These are phyloP conservation scores for Sylvia atricapilla DNA, from an alignment of 2,113 vertebrate species.

Conservation along the genomic window DNA sequence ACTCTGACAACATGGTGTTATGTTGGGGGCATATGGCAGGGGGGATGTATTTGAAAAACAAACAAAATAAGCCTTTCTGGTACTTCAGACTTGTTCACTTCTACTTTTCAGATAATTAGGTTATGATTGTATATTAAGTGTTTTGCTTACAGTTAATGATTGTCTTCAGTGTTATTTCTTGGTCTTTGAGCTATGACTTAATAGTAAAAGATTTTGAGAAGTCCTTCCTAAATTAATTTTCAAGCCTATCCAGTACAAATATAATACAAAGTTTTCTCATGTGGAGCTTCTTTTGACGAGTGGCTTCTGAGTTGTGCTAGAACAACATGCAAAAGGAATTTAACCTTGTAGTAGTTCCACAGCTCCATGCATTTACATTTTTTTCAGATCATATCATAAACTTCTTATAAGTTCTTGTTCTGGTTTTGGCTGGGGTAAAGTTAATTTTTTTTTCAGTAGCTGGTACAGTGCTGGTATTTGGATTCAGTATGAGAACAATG, in stretches of 20 bases:
- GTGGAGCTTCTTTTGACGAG: accelerated
- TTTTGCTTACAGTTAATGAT: not conserved
- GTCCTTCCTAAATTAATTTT: not conserved
- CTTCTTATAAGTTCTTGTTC: not conserved
- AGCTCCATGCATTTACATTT: not conserved
- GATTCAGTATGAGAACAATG: not conserved
- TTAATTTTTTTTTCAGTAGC: not conserved
- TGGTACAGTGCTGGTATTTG: not conserved
- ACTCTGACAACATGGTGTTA: no score
- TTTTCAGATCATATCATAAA: not conserved
- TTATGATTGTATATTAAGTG: not conserved
- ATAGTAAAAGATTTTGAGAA: not conserved
- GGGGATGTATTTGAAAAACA: not conserved
- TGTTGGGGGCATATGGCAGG: accelerated
- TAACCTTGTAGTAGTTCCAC: not conserved
- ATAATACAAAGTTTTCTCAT: not conserved
- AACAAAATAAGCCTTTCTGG: not conserved
- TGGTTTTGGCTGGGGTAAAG: not conserved
- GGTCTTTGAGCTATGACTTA: not conserved
- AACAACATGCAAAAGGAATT: not conserved
- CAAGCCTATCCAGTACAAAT: not conserved
- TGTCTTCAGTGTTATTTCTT: not conserved
- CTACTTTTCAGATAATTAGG: not conserved
- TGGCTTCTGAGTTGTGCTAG: not conserved
- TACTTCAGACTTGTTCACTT: not conserved